These are phyloP conservation scores for Zoanthus sociatus DNA, from an alignment of 92 coral and sea anemone species.

Conservation along the genomic window DNA sequence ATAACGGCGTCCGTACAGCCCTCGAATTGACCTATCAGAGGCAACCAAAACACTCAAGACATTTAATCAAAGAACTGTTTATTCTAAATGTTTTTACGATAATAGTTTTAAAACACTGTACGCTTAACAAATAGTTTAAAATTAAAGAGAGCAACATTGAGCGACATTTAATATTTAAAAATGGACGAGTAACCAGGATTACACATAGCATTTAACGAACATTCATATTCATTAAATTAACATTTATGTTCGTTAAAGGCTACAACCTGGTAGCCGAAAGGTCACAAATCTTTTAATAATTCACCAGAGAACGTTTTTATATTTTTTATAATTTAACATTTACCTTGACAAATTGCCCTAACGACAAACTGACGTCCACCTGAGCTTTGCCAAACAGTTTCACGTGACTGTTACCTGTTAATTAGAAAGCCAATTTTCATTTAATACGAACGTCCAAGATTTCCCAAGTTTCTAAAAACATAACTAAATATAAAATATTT, in stretches of 20 bases:
- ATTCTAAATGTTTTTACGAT: too few relatives aligned
- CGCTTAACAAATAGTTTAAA: too few relatives aligned
- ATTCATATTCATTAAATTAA: too few relatives aligned
- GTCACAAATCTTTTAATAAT: background rate
- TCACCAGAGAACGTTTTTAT: background rate
- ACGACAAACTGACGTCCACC: constrained; percentile 93
- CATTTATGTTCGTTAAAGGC: too few relatives aligned
- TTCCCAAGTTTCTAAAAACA: background rate
- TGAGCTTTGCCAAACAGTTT: constrained; percentile 94
- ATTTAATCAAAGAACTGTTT: too few relatives aligned
- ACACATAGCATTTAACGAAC: too few relatives aligned
- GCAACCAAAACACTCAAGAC: too few relatives aligned
- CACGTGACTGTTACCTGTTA: constrained; percentile 76
- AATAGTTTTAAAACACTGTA: too few relatives aligned
- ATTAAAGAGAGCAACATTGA: background rate
- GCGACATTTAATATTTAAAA: background rate
- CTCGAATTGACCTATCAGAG: too few relatives aligned
- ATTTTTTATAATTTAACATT: background rate
- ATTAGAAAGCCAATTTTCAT: background rate
- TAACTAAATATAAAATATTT: background rate
- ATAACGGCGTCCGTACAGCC: too few relatives aligned
- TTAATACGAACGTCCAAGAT: background rate
- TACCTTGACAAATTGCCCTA: constrained; percentile 94
- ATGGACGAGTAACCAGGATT: too few relatives aligned
- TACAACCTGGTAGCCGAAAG: too few relatives aligned